phyloP scores from a whole-genome alignment of 35 echinoderm and acorn worm genomes.

The Diadema setosum region DNA sequence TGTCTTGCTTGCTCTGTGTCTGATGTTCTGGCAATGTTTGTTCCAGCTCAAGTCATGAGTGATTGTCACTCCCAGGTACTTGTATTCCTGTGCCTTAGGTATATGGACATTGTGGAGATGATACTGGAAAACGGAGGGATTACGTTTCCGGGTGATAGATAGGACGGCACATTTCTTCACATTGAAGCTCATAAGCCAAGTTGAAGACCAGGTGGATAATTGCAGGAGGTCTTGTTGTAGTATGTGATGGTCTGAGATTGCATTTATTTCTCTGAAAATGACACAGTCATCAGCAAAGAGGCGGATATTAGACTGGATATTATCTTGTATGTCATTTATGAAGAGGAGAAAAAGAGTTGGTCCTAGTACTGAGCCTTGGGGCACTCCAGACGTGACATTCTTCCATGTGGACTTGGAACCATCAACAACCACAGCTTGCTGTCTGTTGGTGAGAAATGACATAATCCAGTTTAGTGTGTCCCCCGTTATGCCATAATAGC shows the following conservation, averaged over 20 bases:
- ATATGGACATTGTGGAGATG: neutral
- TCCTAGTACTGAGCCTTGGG: too few species aligned
- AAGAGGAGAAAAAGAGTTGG: too few species aligned
- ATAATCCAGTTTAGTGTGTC: conserved; percentile 10
- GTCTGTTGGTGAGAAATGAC: too few species aligned
- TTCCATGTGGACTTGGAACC: too few species aligned
- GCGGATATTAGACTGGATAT: neutral
- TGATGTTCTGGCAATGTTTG: too few species aligned
- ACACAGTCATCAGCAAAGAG: conserved; percentile 48
- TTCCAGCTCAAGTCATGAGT: neutral
- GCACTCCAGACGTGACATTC: too few species aligned
- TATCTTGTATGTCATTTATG: too few species aligned
- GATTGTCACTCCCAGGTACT: conserved; percentile 43
- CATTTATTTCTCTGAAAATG: conserved; percentile 30
- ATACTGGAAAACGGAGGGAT: conserved; percentile 18
- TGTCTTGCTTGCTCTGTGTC: too few species aligned
- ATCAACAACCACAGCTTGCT: too few species aligned
- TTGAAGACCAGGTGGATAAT: conserved; percentile 10
- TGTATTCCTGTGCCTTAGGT: neutral
- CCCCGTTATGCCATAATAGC: conserved; percentile 16
- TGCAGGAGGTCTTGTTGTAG: conserved; percentile 20
- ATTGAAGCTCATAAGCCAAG: too few species aligned
- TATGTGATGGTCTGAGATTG: neutral
- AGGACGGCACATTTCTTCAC: conserved; percentile 35
- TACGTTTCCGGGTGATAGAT: conserved; percentile 20